Evolutionary conservation across 2,113 vertebrate genomes (phyloP).

Genomic region (Pteruthius melanotis): DNA sequence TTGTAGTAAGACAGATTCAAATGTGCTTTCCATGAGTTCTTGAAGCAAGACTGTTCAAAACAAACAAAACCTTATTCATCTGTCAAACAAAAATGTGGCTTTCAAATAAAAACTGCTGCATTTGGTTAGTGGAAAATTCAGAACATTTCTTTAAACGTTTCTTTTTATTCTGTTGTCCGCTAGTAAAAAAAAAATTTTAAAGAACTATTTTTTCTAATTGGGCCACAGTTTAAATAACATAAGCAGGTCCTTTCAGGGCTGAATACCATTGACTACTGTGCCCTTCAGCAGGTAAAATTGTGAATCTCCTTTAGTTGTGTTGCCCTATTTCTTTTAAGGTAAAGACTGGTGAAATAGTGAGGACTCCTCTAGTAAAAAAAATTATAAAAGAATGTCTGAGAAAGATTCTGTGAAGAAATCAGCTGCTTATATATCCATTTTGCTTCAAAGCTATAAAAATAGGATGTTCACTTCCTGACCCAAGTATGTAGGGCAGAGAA

Average conservation of each 20-base stretch:
- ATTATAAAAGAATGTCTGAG: neutral
- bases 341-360: conserved; percentile 5
- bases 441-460: conserved; percentile 65
- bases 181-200: neutral
- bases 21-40: neutral
- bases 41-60: neutral
- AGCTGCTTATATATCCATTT: conserved; percentile 49
- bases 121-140: neutral
- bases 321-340: conserved; percentile 57
- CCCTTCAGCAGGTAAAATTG: conserved; percentile 34
- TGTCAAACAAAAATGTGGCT: neutral
- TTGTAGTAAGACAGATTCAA: neutral
- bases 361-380: neutral
- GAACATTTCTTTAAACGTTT: neutral
- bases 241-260: neutral
- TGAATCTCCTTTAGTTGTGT: conserved; percentile 9
- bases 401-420: conserved; percentile 61
- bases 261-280: neutral
- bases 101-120: neutral
- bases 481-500: conserved; percentile 63
- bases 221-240: neutral
- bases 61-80: neutral
- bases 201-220: neutral
- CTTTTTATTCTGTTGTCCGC: neutral
- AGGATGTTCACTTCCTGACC: conserved; percentile 61